Evolutionary conservation across 1,140 invertebrate genomes (phyloP), one percentile per base, ranked within the genome.

Genomic region (Drosophila tani): DNA sequence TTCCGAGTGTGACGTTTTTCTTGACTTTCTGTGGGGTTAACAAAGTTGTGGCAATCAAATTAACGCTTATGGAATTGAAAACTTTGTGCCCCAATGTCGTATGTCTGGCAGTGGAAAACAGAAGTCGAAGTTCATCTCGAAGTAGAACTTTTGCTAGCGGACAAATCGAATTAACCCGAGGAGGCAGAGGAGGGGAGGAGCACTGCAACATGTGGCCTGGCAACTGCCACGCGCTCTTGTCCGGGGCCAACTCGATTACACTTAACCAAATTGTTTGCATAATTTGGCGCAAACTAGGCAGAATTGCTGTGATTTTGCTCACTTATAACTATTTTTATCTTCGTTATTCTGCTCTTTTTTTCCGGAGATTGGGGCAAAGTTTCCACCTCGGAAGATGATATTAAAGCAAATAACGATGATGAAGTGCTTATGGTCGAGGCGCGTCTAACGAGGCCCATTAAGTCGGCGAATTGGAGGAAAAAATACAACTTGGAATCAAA

Each of bases 21-120:
- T 70, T 35, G 35, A 15, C 8, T 17, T 35, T 21, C 35, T 27
- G 21, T 5, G 38, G 35, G 29, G 14, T 41, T 49, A 47, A 50
- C 51, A 60, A 82, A 80, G 57, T 87, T 81, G 51, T 29, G 50
- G 32, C 67, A 87, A 83, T 88, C 70, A 69, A 85, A 81, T 81
- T 66, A 78, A 57, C 58, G 66, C 57, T 58, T 41, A 53, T 75
- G 19, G 47, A 83, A 68, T 81, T 75, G 62, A 67, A 85, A 87
- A 82, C 55, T 81, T 82, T 59, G 11, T 43, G 40, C 24, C 19
- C 38, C 38, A 21, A 47, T 71, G 29, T 35, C 27, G 46, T 15
- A 35, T n/a, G 46, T 43, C 67, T 71, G 53, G 5, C 19, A 55
- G 8, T 2, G 21, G 35, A 55, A 40, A 21, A 19, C 53, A 56